A percentile compares a stretch with the other conserved stretches of the same genome.
Evolutionary conservation across 1,140 invertebrate species (phyloP).

Genomic region (Papilio machaon): DNA sequence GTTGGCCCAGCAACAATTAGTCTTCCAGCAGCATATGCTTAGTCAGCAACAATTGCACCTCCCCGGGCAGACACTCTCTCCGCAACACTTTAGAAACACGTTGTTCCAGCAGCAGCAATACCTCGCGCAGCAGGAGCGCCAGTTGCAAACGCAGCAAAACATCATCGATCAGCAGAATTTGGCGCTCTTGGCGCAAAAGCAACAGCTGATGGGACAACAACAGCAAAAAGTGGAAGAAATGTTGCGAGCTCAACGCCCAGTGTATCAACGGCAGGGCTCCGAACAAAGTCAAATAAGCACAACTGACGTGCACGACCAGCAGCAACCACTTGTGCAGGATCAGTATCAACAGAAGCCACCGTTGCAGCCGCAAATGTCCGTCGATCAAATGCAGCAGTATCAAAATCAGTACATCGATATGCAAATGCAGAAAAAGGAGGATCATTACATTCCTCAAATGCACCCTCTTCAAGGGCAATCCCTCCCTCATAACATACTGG

Average conservation of each 20-base stretch:
- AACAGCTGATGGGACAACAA: constrained; percentile 81
- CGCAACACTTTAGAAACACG: constrained; percentile 75
- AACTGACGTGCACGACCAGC: constrained; percentile 66
- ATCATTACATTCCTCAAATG: constrained; percentile 66
- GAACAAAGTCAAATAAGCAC: constrained; percentile 75
- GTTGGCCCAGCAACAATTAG: constrained; percentile 75
- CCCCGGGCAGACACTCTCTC: constrained; percentile 79
- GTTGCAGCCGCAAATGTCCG: constrained; percentile 68
- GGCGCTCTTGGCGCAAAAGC: constrained; percentile 75
- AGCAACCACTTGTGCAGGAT: constrained; percentile 62
- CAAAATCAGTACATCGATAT: constrained; percentile 68
- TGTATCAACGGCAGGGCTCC: constrained; percentile 71
- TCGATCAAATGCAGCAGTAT: constrained; percentile 72
- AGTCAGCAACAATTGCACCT: constrained; percentile 74
- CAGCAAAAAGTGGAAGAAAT: constrained; percentile 78
- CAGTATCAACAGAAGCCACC: constrained; percentile 77
- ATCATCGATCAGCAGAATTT: constrained; percentile 75
- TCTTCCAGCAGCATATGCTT: constrained; percentile 75
- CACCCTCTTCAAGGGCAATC: constrained; percentile 73
- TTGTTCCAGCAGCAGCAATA: constrained; percentile 77
- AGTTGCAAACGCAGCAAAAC: constrained; percentile 75
- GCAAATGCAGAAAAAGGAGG: constrained; percentile 69
- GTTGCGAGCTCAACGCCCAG: constrained; percentile 70
- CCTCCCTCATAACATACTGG: constrained; percentile 68
- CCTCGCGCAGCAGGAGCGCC: constrained; percentile 77